Percentiles rank a stretch among this genome's conserved stretches.
These are phyloP conservation scores for Tyrannus savana DNA, from an alignment of 2,113 vertebrate species.

Conservation along the genomic window DNA sequence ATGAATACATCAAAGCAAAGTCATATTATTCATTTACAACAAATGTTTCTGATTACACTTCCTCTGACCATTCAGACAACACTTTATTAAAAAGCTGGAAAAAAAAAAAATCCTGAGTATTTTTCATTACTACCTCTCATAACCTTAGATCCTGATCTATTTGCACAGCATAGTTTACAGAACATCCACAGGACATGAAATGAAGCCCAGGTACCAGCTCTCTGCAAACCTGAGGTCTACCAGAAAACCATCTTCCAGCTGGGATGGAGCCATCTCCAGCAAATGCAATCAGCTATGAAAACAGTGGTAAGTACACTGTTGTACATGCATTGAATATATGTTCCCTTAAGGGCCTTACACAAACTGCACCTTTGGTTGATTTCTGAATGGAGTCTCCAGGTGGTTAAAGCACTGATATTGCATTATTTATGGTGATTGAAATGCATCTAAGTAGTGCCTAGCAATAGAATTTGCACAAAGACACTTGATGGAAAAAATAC, in stretches of 20 bases:
- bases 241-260: background rate
- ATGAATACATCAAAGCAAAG: slow-evolving; percentile 48
- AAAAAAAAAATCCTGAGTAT: fast-evolving
- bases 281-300: background rate
- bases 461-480: slow-evolving; percentile 69
- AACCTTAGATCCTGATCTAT: background rate
- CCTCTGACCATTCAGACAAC: background rate
- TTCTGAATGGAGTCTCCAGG: slow-evolving; percentile 68
- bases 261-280: background rate
- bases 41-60: slow-evolving; percentile 54
- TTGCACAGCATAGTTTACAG: background rate
- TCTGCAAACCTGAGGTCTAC: background rate
- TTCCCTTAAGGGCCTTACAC: slow-evolving; percentile 15
- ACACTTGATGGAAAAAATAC: slow-evolving; percentile 68
- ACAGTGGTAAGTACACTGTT: background rate
- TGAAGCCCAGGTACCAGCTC: background rate
- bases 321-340: background rate
- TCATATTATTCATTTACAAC: slow-evolving; percentile 28
- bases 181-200: background rate
- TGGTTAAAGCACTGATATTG: slow-evolving; percentile 72
- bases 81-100: background rate
- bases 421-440: slow-evolving; percentile 80
- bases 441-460: slow-evolving; percentile 59
- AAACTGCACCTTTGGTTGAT: slow-evolving; percentile 50
- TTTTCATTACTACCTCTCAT: background rate